Conservation (phyloP, 2,888 invertebrate species). For the Stenodera caucasica region DNA sequence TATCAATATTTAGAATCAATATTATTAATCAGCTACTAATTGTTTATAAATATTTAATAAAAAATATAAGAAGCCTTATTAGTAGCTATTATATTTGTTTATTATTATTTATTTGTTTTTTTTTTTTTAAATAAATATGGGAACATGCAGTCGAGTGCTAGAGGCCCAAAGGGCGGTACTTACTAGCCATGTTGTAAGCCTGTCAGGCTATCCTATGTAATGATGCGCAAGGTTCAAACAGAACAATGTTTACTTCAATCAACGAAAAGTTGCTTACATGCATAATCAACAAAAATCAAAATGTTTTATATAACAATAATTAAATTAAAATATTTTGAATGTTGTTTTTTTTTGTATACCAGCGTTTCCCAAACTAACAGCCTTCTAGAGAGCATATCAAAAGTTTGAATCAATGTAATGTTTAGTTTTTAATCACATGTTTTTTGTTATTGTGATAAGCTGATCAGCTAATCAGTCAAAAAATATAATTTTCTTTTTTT, state of each 20-base stretch:
- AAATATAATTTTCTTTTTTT: no score
- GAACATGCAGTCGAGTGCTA: constrained; percentile 51
- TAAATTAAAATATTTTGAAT: no score
- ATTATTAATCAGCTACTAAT: constrained; percentile 10
- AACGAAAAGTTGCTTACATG: constrained; percentile 47
- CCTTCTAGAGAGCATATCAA: no score
- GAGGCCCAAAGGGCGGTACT: constrained; percentile 50
- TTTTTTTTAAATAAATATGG: constrained; percentile 20
- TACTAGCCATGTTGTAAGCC: constrained; percentile 51
- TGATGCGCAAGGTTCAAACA: constrained; percentile 75
- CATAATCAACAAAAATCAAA: constrained; percentile 30
- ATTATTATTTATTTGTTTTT: not conserved
- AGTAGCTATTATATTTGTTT: constrained; percentile 37
- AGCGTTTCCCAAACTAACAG: no score
- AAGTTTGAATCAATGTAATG: no score
- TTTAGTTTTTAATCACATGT: no score
- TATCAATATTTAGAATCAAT: constrained; percentile 17
- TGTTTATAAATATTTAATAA: not conserved
- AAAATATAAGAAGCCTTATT: not conserved
- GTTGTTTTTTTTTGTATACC: no score
- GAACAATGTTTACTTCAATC: constrained; percentile 68
- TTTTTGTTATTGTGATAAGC: no score
- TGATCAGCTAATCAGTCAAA: no score
- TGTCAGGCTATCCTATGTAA: constrained; percentile 71
- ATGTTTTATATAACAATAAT: not conserved